phyloP scores from a whole-genome alignment of 1,140 invertebrate species.

The Leucophenga varia region DNA sequence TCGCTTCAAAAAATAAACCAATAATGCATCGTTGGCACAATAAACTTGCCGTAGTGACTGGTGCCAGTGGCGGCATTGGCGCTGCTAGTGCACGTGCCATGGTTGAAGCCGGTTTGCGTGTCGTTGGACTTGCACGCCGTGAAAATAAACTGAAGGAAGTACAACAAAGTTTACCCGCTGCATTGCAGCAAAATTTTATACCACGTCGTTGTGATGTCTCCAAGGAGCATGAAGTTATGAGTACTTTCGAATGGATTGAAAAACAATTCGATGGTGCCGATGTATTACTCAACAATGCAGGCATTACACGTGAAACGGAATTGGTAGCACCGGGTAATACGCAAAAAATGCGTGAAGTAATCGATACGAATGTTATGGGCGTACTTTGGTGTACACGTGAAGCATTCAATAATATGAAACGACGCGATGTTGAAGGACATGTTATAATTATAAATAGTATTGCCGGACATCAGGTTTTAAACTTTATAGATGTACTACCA shows the following conservation, averaged over 20 bases:
- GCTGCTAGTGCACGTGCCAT: conserved; percentile 57
- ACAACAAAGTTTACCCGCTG: conserved; percentile 29
- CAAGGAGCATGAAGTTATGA: conserved; percentile 66
- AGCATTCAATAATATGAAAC: conserved; percentile 68
- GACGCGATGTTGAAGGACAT: conserved; percentile 66
- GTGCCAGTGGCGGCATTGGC: conserved; percentile 63
- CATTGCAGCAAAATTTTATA: conserved; percentile 56
- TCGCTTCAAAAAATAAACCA: too few relatives aligned
- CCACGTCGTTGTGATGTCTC: conserved; percentile 65
- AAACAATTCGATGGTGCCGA: conserved; percentile 66
- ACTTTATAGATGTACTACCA: conserved; percentile 50
- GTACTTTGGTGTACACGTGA: conserved; percentile 68
- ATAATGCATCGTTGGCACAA: conserved; percentile 55
- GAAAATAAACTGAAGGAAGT: conserved; percentile 62
- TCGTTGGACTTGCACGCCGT: conserved; percentile 71
- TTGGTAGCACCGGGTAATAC: conserved; percentile 58
- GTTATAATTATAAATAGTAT: conserved; percentile 58
- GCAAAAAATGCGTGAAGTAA: conserved; percentile 45
- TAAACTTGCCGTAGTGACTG: conserved; percentile 50
- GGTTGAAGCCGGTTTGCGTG: conserved; percentile 61
- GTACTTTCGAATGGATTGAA: conserved; percentile 68
- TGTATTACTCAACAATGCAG: conserved; percentile 76
- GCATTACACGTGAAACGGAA: conserved; percentile 60
- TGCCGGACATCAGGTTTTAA: conserved; percentile 49
- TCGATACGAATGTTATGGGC: conserved; percentile 73